phyloP scores from a whole-genome alignment of 2,888 invertebrate species.

The Diarsia brunnea region DNA sequence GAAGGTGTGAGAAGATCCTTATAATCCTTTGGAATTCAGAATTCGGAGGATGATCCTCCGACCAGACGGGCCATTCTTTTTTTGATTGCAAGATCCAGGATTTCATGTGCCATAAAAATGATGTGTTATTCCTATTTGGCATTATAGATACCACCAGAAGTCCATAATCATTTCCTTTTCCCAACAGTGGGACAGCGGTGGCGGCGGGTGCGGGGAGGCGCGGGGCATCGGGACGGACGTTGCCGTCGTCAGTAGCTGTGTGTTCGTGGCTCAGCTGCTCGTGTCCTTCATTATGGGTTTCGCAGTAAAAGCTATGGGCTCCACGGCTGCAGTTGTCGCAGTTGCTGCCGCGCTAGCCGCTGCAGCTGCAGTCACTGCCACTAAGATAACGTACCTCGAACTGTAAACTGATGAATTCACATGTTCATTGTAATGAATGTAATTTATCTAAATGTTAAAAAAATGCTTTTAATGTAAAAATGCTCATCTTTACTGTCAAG shows the following conservation, averaged over 20 bases:
- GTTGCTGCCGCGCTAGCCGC: constrained; percentile 96
- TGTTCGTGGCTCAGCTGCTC: constrained; percentile 98
- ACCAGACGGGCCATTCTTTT: neutral
- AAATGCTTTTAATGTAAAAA: too few species aligned
- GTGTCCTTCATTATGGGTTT: constrained; percentile 96
- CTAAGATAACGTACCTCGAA: neutral
- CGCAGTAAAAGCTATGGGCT: constrained; percentile 94
- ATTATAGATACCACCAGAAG: neutral
- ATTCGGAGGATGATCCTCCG: neutral
- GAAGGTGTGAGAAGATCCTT: neutral
- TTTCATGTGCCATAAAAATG: neutral
- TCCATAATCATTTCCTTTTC: neutral
- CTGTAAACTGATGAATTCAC: neutral
- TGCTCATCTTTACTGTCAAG: too few species aligned
- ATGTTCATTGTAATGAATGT: too few species aligned
- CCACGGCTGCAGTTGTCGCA: constrained; percentile 96
- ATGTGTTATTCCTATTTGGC: neutral
- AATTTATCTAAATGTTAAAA: too few species aligned
- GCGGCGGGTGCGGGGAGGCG: constrained; percentile 90
- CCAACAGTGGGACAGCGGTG: constrained; percentile 85
- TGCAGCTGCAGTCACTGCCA: constrained; percentile 91
- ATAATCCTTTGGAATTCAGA: too few species aligned
- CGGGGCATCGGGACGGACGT: constrained; percentile 98
- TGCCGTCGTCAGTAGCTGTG: constrained; percentile 98
- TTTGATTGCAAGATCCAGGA: neutral